Base-by-base conservation (phyloP, 2,888 invertebrate genomes). In the Tanytarsus gracilentus region DNA sequence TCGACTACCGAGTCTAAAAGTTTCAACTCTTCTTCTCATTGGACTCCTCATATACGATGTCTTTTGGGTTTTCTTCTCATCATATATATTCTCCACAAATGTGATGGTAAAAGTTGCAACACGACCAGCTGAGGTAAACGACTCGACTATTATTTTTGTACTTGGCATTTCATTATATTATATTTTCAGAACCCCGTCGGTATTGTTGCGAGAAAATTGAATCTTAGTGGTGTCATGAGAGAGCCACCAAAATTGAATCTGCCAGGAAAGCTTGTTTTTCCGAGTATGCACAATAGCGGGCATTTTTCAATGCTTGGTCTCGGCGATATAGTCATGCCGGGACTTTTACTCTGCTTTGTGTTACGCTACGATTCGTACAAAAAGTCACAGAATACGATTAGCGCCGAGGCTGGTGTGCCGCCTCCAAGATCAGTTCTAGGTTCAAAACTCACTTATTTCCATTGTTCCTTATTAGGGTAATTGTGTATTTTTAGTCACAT, bases 51-150 rank as follows among this genome's bases (percentile, higher is more conserved):
- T 93, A 62, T 97, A 97, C 73, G 97, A 97, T 75, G 96, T 97
- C 39, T 97, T 97, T 77, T 97, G 97, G 96, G 96, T 97, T 56
- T 97, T 97, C 78, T 97, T 96, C 78, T 96, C 96, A 2, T 95
- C 95, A 0, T 96, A 96, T 73, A 93, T 97, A 71, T 97, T 97
- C 79, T 96, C 93, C 76, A 91, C 97, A 69, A 97, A 97, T 71
- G 97, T 97, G 65, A 97, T 97, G 97, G 96, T 97, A 65, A 96
- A 95, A 77, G 88, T 86, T 65, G 86, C 86, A 61, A 86, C 85
- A 61, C 76, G 91, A 69, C 89, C 91, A 30, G 91, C 92, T 9
- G 92, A 92, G 21, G 44, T 44, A 44, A 44, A 7, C 3, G 18
- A 8, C 9, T 44, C 18, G 14, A 44, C 23, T 23, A 44, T 40